Evolutionary conservation across 2,113 vertebrate species (phyloP), one percentile per base, ranked within the genome.

Genomic region (Eretmodus cyanostictus): DNA sequence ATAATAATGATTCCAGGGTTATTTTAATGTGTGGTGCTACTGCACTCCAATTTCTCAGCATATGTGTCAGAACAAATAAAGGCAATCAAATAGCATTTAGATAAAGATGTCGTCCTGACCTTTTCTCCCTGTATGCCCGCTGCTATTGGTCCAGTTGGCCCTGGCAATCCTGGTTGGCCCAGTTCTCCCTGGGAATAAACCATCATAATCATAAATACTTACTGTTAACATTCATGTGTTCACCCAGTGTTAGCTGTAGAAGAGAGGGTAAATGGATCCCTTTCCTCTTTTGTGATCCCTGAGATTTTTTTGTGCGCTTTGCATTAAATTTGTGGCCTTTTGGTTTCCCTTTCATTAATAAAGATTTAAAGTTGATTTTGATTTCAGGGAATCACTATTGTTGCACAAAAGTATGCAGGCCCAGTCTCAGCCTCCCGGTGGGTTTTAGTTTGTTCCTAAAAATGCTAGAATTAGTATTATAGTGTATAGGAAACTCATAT

Each of bases 111-210:
- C 61, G 8, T 19, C 10, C 88, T 86, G 76, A 98, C 97, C 97
- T 98, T 98, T 82, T 98, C 97, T 91, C 97, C 97, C 90, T 97
- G 97, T 91, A 98, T 96, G 87, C 97, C 97, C 88, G 92, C 89
- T 82, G 97, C 97, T 89, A 96, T 89, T 61, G 95, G 95, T 84
- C 98, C 97, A 93, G 89, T 68, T 89, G 93, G 95, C 10, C 98
- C 97, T 4, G 96, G 94, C 89, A 94, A 94, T 89, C 97, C 97
- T 90, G 96, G 94, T 86, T 96, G 96, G 27, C 96, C 97, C 7
- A 97, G 38, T 54, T 98, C 96, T 91, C 97, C 96, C 97, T 98
- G 90, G 54, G 91, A 79, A 57, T 27, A 53, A 88, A 91, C 73
- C 14, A 85, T 11, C 9, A 55, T 19, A 4, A 11, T 36, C 31